Conservation (phyloP, 2,113 vertebrate genomes). For the Halcyon senegalensis region DNA sequence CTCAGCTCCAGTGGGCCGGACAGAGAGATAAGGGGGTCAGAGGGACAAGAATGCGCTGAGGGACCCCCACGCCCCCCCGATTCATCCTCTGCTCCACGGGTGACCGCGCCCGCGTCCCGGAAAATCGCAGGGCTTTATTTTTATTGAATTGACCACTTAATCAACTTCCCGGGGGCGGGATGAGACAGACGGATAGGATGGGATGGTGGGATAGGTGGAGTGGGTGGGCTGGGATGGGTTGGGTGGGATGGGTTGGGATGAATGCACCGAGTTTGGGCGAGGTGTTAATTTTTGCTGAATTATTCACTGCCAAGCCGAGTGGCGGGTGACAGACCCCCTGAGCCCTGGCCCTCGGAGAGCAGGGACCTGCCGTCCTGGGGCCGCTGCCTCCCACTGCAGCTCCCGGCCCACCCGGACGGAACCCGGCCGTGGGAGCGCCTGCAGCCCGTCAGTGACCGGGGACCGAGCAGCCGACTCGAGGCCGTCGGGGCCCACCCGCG, state of each 20-base stretch:
- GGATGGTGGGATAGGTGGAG: background rate
- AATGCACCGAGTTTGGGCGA: background rate
- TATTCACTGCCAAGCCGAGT: background rate
- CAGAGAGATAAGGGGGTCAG: background rate
- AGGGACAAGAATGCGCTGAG: background rate
- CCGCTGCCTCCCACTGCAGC: background rate
- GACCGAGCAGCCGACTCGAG: background rate
- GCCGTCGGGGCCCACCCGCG: background rate
- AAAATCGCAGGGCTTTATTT: background rate
- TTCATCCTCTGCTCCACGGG: background rate
- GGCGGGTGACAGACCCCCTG: background rate
- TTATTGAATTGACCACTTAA: background rate
- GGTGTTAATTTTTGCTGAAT: background rate
- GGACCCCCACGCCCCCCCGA: rapidly evolving
- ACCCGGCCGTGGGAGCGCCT: background rate
- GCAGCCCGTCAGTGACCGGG: background rate
- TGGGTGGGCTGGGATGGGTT: background rate
- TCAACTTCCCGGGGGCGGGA: background rate
- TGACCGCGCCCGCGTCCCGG: background rate
- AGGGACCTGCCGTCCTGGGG: background rate
- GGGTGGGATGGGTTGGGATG: background rate
- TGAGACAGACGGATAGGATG: background rate
- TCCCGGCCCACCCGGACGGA: rapidly evolving
- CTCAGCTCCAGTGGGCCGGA: background rate
- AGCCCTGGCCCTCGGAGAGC: background rate